A percentile compares a stretch with the other conserved stretches of the same genome.
Evolutionary conservation across 2,888 invertebrate species (phyloP).

Genomic region (Brassicogethes aeneus): DNA sequence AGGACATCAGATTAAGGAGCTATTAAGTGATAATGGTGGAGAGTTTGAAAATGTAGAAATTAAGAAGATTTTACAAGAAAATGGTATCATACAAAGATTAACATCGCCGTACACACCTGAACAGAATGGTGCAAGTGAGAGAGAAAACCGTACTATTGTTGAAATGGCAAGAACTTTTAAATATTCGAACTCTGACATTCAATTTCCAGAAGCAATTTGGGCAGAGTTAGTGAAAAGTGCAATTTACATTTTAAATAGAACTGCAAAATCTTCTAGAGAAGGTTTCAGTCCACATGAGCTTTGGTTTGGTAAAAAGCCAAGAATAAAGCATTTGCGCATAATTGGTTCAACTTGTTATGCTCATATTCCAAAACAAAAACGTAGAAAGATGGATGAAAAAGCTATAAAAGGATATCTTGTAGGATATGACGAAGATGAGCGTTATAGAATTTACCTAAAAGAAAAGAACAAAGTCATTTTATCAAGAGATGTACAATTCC

Average conservation of each 20-base stretch:
- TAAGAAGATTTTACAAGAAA: constrained; percentile 14
- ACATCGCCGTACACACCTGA: constrained; percentile 16
- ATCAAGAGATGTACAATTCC: constrained; percentile 19
- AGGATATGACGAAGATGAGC: constrained; percentile 23
- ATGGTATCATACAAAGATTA: too few species aligned
- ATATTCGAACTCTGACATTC: constrained; percentile 17
- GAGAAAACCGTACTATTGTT: constrained; percentile 20
- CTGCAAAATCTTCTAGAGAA: constrained; percentile 19
- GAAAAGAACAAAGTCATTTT: constrained; percentile 14
- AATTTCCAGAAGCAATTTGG: constrained; percentile 19
- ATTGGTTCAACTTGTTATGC: constrained; percentile 10
- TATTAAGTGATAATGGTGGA: too few species aligned
- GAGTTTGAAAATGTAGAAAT: constrained; percentile 24
- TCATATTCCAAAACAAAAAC: constrained; percentile 19
- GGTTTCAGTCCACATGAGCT: constrained; percentile 4
- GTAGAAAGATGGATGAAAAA: constrained; percentile 23
- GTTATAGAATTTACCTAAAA: constrained; percentile 18
- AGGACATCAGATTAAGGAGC: constrained; percentile 22
- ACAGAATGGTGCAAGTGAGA: constrained; percentile 18
- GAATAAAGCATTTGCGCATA: not conserved
- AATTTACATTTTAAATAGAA: constrained; percentile 19
- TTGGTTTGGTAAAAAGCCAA: constrained; percentile 4
- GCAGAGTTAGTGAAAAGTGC: constrained; percentile 19
- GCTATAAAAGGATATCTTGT: constrained; percentile 20
- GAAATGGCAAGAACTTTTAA: constrained; percentile 23